Evolutionary conservation across 2,797 vertebrate species (phyloP).

Genomic region (Mormyrus proboscirostris): DNA sequence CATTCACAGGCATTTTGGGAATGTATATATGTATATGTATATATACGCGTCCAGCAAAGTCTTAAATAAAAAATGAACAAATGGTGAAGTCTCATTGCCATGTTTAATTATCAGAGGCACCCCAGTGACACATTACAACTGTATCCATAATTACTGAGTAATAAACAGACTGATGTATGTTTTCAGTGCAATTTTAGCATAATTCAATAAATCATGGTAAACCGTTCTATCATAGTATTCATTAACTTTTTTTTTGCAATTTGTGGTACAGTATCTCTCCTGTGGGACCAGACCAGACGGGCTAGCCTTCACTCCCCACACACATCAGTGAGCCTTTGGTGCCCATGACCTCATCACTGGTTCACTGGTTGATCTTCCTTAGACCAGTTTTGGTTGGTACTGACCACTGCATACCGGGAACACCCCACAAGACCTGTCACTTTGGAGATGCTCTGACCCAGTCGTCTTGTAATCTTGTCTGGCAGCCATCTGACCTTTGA

Average conservation of each 20-base stretch:
- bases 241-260: neutral
- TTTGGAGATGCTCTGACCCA: neutral
- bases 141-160: neutral
- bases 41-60: neutral
- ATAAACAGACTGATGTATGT: neutral
- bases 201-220: neutral
- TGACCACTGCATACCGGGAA: neutral
- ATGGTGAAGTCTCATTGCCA: neutral
- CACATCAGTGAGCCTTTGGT: neutral
- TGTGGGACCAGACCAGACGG: neutral
- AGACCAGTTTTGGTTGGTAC: neutral
- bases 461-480: neutral
- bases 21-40: neutral
- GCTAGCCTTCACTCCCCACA: neutral
- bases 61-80: neutral
- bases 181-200: neutral
- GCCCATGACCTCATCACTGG: neutral
- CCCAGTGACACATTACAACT: neutral
- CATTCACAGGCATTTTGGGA: neutral
- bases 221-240: neutral
- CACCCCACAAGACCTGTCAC: neutral
- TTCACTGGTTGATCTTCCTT: neutral
- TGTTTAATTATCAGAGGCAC: neutral
- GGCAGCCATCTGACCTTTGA: too few species aligned
- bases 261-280: neutral